A percentile compares a stretch with the other conserved stretches of the same genome.
Conservation (phyloP, 2,888 invertebrate species). For the Temnothorax rugatulus region DNA sequence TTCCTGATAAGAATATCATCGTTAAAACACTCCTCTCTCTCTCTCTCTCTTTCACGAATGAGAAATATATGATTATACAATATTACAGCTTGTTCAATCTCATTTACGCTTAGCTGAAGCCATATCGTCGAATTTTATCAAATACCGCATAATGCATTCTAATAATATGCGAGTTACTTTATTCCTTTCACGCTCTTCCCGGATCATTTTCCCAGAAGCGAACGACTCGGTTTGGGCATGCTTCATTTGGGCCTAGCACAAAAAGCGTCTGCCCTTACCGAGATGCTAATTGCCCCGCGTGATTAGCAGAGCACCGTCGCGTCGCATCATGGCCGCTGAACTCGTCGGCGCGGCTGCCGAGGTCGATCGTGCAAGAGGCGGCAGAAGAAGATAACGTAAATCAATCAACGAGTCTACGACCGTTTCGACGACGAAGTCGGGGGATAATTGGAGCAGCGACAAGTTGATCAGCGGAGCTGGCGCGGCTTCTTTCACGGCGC, state of each 20-base stretch:
- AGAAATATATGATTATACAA: not conserved
- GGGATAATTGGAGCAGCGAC: slow-evolving; percentile 81
- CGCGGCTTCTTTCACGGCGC: slow-evolving; percentile 71
- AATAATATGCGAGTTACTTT: not conserved
- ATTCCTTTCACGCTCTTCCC: not conserved
- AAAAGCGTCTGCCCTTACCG: slow-evolving; percentile 49
- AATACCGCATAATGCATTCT: not conserved
- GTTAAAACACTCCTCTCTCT: not conserved
- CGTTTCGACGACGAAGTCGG: slow-evolving; percentile 67
- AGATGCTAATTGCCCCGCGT: slow-evolving; percentile 79
- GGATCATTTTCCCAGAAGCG: slow-evolving; percentile 11
- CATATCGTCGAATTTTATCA: not conserved
- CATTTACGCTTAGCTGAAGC: not conserved
- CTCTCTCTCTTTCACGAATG: not conserved
- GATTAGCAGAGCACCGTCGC: slow-evolving; percentile 69
- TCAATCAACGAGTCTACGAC: slow-evolving; percentile 76
- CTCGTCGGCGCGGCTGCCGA: slow-evolving; percentile 33
- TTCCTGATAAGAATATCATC: not conserved
- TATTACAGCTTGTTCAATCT: not conserved
- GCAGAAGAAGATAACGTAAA: slow-evolving; percentile 76
- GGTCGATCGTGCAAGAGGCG: slow-evolving; percentile 51
- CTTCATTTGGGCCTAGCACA: slow-evolving; percentile 9
- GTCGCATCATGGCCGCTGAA: slow-evolving; percentile 20
- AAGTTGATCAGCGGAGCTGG: slow-evolving; percentile 78
- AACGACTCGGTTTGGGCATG: not conserved